Evolutionary conservation across 2,888 invertebrate genomes (phyloP), one percentile per base, ranked within the genome.

Genomic region (Lomographa bimaculata): DNA sequence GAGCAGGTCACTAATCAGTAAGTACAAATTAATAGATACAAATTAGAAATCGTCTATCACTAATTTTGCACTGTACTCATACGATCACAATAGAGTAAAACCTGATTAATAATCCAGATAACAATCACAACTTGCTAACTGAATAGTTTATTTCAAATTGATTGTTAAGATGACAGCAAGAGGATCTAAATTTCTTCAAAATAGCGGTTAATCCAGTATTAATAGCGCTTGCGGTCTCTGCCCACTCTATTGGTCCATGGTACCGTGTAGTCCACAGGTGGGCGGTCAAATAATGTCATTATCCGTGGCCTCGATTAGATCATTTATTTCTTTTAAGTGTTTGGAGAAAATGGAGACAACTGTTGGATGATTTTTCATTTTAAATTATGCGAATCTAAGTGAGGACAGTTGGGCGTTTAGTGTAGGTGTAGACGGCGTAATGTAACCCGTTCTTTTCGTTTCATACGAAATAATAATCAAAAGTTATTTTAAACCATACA

Each of bases 241-340:
- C 39, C 39, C 39, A 40, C 39, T 18, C 1, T n/a, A 5, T 11
- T 4, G 4, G 3, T 14, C 7, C 9, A 25, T 27, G 32, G 17
- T 17, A 11, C 26, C 8, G 6, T 27, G 18, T 7, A 19, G 12
- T 19, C 5, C 10, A 11, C 9, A 9, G 4, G 41, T 41, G 35
- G 41, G 41, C 41, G 40, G 40, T 16, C 11, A 20, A 41, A 25
- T 34, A 34, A 35, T 41, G 30, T 10, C 25, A 25, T 29, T 41
- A 40, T 24, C 20, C 17, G 16, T 10, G 25, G 10, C 20, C 16
- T 20, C 24, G 16, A 20, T 35, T 41, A 35, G 29, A 29, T 41
- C 34, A 41, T 41, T 24, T 8, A 34, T 34, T 34, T 35, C 35
- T 41, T 41, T 35, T 16, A 41, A 29, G 7, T 19, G 14, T 34